A percentile compares a stretch with the other conserved stretches of the same genome.
Conservation (phyloP, 2,113 vertebrate genomes). For the Aspiorhynchus laticeps region DNA sequence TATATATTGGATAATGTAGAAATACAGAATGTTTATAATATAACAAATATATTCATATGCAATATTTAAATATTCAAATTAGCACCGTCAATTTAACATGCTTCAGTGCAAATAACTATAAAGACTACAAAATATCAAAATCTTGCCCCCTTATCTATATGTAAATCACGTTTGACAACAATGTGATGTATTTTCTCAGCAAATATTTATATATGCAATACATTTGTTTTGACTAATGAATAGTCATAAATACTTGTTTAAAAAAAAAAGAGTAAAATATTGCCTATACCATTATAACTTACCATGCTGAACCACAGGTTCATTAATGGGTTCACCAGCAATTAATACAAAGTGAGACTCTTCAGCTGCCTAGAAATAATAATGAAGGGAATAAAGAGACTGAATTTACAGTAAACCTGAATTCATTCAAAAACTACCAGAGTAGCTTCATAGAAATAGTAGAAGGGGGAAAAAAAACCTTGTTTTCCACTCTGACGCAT, state of each 20-base stretch:
- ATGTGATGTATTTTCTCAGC: background rate
- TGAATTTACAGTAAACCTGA: background rate
- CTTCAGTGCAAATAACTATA: background rate
- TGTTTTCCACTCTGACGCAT: constrained; percentile 76
- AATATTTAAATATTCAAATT: background rate
- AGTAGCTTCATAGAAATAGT: background rate
- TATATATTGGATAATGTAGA: background rate
- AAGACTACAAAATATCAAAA: background rate
- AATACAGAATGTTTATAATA: background rate
- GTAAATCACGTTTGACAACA: background rate
- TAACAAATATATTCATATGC: background rate
- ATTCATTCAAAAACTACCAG: background rate
- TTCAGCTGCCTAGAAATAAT: constrained; percentile 68
- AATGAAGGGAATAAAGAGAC: background rate
- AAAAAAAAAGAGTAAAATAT: background rate
- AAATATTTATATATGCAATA: background rate
- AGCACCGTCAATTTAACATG: background rate
- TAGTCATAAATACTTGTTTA: background rate
- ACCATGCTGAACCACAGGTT: constrained; percentile 75
- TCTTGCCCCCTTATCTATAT: background rate
- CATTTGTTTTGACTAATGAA: background rate
- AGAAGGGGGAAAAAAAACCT: constrained; percentile 64
- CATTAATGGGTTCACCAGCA: constrained; percentile 77
- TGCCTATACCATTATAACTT: constrained; percentile 23
- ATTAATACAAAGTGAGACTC: constrained; percentile 77